Evolutionary conservation across 2,113 vertebrate species (phyloP).

Genomic region (Aramus guarauna): DNA sequence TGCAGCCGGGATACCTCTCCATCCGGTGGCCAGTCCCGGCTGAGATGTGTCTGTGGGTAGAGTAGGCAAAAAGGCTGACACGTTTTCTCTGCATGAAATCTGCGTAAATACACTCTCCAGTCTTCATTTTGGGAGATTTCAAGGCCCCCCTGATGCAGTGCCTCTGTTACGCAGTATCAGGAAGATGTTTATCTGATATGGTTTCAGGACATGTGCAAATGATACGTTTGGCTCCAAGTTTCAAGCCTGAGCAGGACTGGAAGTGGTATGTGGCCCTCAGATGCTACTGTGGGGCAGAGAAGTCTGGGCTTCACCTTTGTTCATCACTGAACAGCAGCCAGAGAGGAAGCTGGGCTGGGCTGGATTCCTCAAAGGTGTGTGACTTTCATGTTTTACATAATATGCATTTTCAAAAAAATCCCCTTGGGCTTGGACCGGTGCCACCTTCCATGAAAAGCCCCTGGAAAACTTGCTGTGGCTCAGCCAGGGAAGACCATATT

Average conservation of each 20-base stretch:
- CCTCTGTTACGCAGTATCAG: background rate
- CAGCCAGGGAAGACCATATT: background rate
- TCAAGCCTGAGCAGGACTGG: conserved; percentile 29
- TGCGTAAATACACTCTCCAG: background rate
- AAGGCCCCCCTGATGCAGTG: background rate
- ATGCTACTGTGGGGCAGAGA: background rate
- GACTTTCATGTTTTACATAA: background rate
- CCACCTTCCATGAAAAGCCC: background rate
- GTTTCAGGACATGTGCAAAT: background rate
- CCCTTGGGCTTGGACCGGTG: background rate
- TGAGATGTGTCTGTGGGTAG: background rate
- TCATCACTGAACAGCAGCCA: background rate
- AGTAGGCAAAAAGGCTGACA: background rate
- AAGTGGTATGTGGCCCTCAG: background rate
- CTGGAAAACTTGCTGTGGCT: background rate
- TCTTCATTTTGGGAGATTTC: background rate
- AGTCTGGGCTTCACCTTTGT: background rate
- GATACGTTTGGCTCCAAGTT: background rate
- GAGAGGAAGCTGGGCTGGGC: background rate
- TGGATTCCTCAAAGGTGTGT: background rate
- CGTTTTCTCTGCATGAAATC: background rate
- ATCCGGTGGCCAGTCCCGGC: background rate
- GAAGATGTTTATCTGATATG: conserved; percentile 22
- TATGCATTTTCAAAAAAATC: background rate
- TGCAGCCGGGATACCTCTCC: background rate